A percentile compares a stretch with the other conserved stretches of the same genome.
These are phyloP conservation scores for Tenthredo scrophulariae DNA, from an alignment of 2,888 invertebrate species.

Conservation along the genomic window DNA sequence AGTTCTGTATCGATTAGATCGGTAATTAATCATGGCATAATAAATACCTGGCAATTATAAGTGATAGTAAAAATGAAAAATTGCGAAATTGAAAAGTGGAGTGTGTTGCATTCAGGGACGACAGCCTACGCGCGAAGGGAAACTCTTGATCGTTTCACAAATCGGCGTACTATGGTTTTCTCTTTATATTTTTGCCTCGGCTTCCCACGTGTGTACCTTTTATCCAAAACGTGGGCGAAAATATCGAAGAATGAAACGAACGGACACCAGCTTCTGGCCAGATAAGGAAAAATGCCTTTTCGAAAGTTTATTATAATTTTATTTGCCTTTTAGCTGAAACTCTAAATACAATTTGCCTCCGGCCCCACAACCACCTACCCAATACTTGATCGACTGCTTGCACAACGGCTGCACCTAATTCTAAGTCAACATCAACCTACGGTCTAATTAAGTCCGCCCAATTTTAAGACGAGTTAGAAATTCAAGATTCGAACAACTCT, in stretches of 20 bases:
- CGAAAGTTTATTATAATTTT: background rate
- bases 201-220: conserved; percentile 6
- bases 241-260: background rate
- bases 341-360: background rate
- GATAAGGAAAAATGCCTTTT: conserved; percentile 17
- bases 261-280: background rate
- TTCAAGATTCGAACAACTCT: background rate
- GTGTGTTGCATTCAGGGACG: conserved; percentile 2
- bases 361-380: background rate
- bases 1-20: background rate
- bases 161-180: background rate
- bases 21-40: background rate
- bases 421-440: background rate
- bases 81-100: conserved; percentile 32
- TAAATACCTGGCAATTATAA: background rate
- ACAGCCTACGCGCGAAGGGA: conserved; percentile 21
- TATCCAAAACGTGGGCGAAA: conserved; percentile 10
- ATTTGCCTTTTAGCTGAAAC: background rate
- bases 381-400: background rate
- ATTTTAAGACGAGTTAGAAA: background rate
- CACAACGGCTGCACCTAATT: background rate
- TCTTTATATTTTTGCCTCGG: background rate
- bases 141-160: conserved; percentile 11
- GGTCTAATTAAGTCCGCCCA: conserved; percentile 7
- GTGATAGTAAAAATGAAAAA: background rate